Percentiles rank a stretch among this genome's conserved stretches.
These are phyloP conservation scores for Rosalia funebris DNA, from an alignment of 2,888 invertebrate genomes.

Conservation along the genomic window DNA sequence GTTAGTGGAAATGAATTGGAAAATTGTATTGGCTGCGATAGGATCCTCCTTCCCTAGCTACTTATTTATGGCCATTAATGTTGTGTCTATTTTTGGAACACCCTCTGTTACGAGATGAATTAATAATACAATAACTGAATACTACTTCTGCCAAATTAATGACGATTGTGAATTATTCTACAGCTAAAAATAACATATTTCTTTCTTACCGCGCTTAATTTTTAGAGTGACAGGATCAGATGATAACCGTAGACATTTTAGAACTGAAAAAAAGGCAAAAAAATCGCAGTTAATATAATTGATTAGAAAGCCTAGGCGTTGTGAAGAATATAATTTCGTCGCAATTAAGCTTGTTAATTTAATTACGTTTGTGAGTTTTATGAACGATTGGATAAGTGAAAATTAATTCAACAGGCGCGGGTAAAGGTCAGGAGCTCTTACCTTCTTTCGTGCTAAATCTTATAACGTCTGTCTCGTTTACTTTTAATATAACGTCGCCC, in stretches of 20 bases:
- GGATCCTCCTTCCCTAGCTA: too few species aligned
- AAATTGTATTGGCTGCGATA: too few species aligned
- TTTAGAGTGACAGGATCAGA: slow-evolving; percentile 90
- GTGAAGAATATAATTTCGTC: slow-evolving; percentile 10
- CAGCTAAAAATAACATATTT: too few species aligned
- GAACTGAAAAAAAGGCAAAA: slow-evolving; percentile 75
- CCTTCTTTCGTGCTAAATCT: slow-evolving; percentile 94
- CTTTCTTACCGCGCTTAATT: slow-evolving; percentile 88
- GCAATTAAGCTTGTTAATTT: slow-evolving; percentile 25
- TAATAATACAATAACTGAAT: too few species aligned
- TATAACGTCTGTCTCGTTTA: slow-evolving; percentile 93
- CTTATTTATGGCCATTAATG: too few species aligned
- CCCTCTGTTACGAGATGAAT: too few species aligned
- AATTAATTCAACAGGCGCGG: slow-evolving; percentile 9
- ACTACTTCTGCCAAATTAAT: too few species aligned
- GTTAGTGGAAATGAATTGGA: too few species aligned
- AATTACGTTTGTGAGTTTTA: slow-evolving; percentile 19
- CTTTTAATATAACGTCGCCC: slow-evolving; percentile 92
- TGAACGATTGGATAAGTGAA: slow-evolving; percentile 1
- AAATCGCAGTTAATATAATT: slow-evolving; percentile 45
- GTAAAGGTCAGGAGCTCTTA: slow-evolving; percentile 60
- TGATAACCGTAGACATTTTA: slow-evolving; percentile 92
- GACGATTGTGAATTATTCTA: too few species aligned
- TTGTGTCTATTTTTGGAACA: too few species aligned
- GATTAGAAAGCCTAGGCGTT: slow-evolving; percentile 20